Evolutionary conservation across 2,888 invertebrate genomes (phyloP), one percentile per base, ranked within the genome.

Genomic region (Nomada ferruginata): DNA sequence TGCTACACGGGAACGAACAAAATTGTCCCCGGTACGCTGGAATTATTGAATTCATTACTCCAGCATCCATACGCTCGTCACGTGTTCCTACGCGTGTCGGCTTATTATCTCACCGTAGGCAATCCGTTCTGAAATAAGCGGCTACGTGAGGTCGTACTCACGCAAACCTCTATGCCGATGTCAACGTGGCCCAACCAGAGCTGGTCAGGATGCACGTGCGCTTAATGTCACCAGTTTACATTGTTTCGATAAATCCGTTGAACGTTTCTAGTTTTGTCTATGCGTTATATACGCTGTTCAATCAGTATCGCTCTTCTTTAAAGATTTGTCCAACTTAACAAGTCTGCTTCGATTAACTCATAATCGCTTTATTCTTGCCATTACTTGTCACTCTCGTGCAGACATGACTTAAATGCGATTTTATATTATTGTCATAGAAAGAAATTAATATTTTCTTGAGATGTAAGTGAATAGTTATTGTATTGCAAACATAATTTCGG

Each of bases 101-200:
- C 89, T 90, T 89, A 90, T 90, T 90, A 89, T 90, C 85, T 87
- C 82, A 87, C 87, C 82, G 84, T 57, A 60, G 84, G 84, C 86
- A 81, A 89, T 89, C 87, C 86, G 85, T 89, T 89, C 82, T 72
- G 83, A 71, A 89, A 87, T 79, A 87, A 85, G 77, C 53, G 73
- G 57, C 65, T 71, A 76, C 75, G 82, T 65, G 86, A 76, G 55
- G 20, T 5, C 11, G 70, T 44, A 11, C 53, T 42, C 23, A n/a
- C 26, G 55, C 55, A 57, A 81, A 83, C 64, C 68, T 72, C 72
- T 68, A 47, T 23, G 55, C 7, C 44, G 65, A 75, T 74, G 69
- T 81, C 69, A 59, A 69, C 52, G 47, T 18, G 47, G 50, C 9
- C 36, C 44, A 55, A 13, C 2, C 29, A 47, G 18, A 15, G 44